These are phyloP conservation scores for Mesoclemmys tuberculata DNA, from an alignment of 2,113 vertebrate species.

Conservation along the genomic window DNA sequence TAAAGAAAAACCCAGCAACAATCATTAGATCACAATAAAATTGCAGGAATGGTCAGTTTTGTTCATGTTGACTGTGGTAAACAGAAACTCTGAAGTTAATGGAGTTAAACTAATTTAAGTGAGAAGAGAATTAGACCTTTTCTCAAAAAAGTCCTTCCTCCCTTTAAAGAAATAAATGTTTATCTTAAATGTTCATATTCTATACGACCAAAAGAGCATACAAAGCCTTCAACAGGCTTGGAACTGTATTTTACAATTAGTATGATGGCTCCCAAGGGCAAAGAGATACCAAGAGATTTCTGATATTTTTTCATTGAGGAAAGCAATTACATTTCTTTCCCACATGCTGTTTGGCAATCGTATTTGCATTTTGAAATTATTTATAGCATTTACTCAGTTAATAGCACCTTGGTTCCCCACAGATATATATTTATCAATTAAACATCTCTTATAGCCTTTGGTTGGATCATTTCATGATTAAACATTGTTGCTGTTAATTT, in stretches of 20 bases:
- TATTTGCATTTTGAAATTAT: not conserved
- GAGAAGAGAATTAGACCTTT: not conserved
- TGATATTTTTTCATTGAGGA: not conserved
- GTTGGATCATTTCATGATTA: not conserved
- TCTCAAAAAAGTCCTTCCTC: not conserved
- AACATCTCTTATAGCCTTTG: not conserved
- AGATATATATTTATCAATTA: not conserved
- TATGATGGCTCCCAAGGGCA: not conserved
- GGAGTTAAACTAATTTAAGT: not conserved
- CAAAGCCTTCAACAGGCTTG: not conserved
- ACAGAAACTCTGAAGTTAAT: not conserved
- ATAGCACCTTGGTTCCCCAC: not conserved
- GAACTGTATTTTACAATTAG: not conserved
- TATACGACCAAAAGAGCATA: not conserved
- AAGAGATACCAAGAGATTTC: fast-evolving
- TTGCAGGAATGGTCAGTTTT: not conserved
- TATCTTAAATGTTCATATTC: not conserved
- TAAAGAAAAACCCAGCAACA: not conserved
- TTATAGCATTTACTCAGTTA: not conserved
- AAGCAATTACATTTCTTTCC: not conserved
- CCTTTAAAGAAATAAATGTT: not conserved
- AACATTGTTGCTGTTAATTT: not conserved
- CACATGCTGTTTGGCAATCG: not conserved
- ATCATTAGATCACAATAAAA: not conserved
- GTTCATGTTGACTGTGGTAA: not conserved